Conservation (phyloP, 92 coral and sea anemone species). For the Hydrozoanthus gracilis region DNA sequence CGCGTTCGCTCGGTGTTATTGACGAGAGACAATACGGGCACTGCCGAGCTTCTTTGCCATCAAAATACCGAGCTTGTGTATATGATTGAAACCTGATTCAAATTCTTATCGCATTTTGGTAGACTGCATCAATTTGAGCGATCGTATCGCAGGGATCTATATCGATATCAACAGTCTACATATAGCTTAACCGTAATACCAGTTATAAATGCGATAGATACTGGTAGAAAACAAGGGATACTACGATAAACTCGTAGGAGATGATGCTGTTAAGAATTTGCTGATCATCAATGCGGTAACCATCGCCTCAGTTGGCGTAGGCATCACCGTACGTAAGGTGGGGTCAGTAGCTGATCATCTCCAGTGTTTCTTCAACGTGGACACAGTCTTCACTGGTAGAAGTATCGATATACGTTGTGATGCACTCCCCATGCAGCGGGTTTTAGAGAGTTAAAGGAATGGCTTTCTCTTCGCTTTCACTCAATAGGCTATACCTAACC, state of each 20-base stretch:
- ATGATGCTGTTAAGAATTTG: conserved; percentile 31
- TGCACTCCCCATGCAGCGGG: conserved; percentile 57
- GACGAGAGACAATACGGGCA: conserved; percentile 39
- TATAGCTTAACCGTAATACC: conserved; percentile 23
- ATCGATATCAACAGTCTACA: conserved; percentile 23
- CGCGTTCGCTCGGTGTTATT: conserved; percentile 42
- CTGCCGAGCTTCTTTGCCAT: conserved; percentile 47
- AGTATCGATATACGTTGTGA: conserved; percentile 42
- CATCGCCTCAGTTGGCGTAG: conserved; percentile 48
- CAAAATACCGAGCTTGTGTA: background rate
- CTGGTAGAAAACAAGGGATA: conserved; percentile 41
- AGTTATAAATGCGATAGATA: conserved; percentile 26
- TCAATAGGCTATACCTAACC: background rate
- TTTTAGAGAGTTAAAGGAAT: conserved; percentile 44
- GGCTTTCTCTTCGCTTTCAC: conserved; percentile 40
- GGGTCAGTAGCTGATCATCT: conserved; percentile 24
- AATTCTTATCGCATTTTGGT: background rate
- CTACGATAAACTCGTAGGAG: conserved; percentile 45
- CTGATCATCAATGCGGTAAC: conserved; percentile 34
- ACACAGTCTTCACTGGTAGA: conserved; percentile 44
- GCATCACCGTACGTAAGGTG: conserved; percentile 46
- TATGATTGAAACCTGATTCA: background rate
- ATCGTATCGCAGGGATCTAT: conserved; percentile 9
- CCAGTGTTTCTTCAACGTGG: conserved; percentile 5
- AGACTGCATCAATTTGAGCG: background rate